A percentile compares a stretch with the other conserved stretches of the same genome.
phyloP scores from a whole-genome alignment of 2,113 vertebrate species.

The Ascaphus truei region DNA sequence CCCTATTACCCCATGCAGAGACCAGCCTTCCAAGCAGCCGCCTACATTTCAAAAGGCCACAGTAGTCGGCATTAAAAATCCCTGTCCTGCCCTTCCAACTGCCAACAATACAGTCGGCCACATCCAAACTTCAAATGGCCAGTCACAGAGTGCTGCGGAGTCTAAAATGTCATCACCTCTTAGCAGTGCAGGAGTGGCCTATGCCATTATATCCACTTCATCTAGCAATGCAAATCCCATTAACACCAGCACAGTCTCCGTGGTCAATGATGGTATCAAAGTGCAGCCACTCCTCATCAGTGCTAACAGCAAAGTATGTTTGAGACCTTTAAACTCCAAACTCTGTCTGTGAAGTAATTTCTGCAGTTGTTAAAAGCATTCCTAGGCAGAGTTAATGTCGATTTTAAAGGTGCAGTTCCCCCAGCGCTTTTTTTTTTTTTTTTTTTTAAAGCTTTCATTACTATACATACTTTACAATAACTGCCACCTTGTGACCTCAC shows the following conservation, averaged over 20 bases:
- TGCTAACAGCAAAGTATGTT: conserved; percentile 76
- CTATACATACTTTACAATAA: too few species aligned
- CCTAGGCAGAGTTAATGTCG: too few species aligned
- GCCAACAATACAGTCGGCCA: conserved; percentile 90
- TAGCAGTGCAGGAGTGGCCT: conserved; percentile 80
- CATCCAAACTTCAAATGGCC: conserved; percentile 60
- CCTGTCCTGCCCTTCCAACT: conserved; percentile 82
- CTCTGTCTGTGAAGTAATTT: too few species aligned
- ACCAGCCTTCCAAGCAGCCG: conserved; percentile 77
- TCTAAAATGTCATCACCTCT: conserved; percentile 53
- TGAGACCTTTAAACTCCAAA: not conserved
- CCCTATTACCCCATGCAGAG: conserved; percentile 75
- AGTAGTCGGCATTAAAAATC: conserved; percentile 78
- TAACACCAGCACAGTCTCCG: conserved; percentile 61
- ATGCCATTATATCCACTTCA: conserved; percentile 88
- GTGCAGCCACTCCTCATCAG: conserved; percentile 83
- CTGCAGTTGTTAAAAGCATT: too few species aligned
- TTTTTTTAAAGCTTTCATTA: too few species aligned
- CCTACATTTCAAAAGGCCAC: conserved; percentile 78
- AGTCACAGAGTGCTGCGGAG: conserved; percentile 47
- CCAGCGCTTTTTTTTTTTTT: too few species aligned
- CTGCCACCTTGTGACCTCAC: too few species aligned
- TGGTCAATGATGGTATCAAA: conserved; percentile 77
- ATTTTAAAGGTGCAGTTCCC: too few species aligned
- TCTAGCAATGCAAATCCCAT: conserved; percentile 61